Conservation (phyloP, 2,797 vertebrate genomes). For the Graptemys geographica region DNA sequence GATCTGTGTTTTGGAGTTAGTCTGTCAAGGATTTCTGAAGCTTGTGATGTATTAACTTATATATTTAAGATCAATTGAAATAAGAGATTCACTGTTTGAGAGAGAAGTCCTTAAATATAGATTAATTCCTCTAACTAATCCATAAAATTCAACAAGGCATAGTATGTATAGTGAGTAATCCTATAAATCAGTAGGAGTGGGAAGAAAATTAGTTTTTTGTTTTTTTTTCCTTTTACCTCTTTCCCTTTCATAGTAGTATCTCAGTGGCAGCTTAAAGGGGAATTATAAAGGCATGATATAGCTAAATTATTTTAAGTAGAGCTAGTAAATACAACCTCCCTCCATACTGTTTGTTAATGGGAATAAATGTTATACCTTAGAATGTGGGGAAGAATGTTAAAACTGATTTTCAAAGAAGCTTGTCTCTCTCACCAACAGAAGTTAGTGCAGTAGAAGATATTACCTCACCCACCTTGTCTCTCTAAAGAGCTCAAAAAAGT, state of each 20-base stretch:
- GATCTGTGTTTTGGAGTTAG: not conserved
- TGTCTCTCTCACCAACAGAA: not conserved
- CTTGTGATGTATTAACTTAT: conserved; percentile 16
- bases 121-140: not conserved
- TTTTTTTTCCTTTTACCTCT: not conserved
- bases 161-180: not conserved
- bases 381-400: not conserved
- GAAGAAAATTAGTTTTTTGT: not conserved
- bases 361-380: not conserved
- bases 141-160: not conserved
- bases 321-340: not conserved
- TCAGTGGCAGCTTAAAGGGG: not conserved
- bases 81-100: not conserved
- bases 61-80: conserved; percentile 30
- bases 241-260: not conserved
- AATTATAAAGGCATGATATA: not conserved
- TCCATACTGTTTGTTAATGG: not conserved
- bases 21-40: conserved; percentile 13
- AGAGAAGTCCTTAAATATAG: not conserved
- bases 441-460: not conserved
- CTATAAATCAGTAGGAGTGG: not conserved
- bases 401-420: not conserved
- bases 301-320: not conserved
- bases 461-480: not conserved
- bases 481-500: not conserved